These are phyloP conservation scores for Hemicentrotus pulcherrimus DNA, from an alignment of 35 echinoderm and acorn worm species.

Conservation along the genomic window DNA sequence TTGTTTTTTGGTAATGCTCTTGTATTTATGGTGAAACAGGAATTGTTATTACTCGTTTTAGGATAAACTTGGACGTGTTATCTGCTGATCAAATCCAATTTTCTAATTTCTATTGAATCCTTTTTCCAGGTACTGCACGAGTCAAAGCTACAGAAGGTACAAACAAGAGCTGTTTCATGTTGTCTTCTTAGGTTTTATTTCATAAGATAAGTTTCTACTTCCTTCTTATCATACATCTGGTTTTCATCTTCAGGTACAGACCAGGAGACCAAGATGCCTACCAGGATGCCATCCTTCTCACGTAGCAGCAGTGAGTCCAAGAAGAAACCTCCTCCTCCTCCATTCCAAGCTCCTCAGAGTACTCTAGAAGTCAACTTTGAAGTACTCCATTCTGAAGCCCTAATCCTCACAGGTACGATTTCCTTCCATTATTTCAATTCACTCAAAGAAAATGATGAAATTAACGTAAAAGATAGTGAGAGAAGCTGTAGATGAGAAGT, in stretches of 20 bases:
- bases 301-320: not conserved
- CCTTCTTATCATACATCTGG: not conserved
- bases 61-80: not conserved
- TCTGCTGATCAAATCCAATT: not conserved
- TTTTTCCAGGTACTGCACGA: not conserved
- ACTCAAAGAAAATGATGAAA: too few relatives aligned
- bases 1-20: too few relatives aligned
- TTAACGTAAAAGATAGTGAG: not conserved
- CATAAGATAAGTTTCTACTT: not conserved
- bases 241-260: not conserved
- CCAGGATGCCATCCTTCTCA: not conserved
- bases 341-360: slow-evolving; percentile 46
- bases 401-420: slow-evolving; percentile 65
- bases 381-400: slow-evolving; percentile 69
- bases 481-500: not conserved
- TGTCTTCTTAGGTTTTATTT: not conserved
- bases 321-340: not conserved
- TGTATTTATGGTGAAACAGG: too few relatives aligned
- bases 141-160: too few relatives aligned
- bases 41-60: not conserved
- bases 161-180: too few relatives aligned
- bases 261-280: slow-evolving; percentile 6
- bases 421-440: not conserved
- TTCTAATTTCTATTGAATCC: not conserved
- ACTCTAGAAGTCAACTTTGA: slow-evolving; percentile 81